Evolutionary conservation across 2,797 vertebrate genomes (phyloP).

Genomic region (Amblyopsis hoosieri): DNA sequence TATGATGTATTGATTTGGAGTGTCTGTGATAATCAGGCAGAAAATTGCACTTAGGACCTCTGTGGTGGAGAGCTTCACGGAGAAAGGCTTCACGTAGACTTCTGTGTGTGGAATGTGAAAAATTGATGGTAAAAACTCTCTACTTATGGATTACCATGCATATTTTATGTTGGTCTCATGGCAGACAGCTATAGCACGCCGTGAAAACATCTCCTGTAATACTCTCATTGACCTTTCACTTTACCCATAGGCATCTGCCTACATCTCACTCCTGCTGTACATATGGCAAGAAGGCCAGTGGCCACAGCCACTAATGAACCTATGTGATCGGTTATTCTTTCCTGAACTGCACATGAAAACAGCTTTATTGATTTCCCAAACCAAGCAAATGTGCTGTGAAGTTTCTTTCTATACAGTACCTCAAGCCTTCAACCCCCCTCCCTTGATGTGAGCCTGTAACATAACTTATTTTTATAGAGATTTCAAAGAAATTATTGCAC

Average conservation of each 20-base stretch:
- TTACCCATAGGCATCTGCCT: constrained; percentile 55
- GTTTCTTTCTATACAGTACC: constrained; percentile 50
- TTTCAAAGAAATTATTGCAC: constrained; percentile 30
- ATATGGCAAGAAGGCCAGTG: constrained; percentile 11
- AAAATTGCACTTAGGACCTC: constrained; percentile 39
- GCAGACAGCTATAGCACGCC: constrained; percentile 31
- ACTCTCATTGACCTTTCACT: constrained; percentile 48
- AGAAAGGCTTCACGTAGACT: constrained; percentile 16
- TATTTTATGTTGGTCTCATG: constrained; percentile 64
- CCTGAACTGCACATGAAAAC: constrained; percentile 72
- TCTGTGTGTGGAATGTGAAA: constrained; percentile 52
- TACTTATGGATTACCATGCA: constrained; percentile 72
- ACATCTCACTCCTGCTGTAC: constrained; percentile 38
- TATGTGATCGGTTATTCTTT: constrained; percentile 52
- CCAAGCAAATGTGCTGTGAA: constrained; percentile 63
- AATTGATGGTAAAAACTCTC: constrained; percentile 65
- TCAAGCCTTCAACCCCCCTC: constrained; percentile 33
- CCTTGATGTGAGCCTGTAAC: constrained; percentile 29
- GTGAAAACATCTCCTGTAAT: constrained; percentile 33
- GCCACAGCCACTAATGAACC: constrained; percentile 60
- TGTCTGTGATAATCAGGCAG: constrained; percentile 31
- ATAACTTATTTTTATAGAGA: constrained; percentile 47
- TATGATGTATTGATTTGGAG: constrained; percentile 65
- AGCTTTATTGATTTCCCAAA: constrained; percentile 73
- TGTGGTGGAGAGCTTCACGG: constrained; percentile 22